These are phyloP conservation scores for Helicoverpa zea DNA, from an alignment of 1,140 invertebrate species.

Conservation along the genomic window DNA sequence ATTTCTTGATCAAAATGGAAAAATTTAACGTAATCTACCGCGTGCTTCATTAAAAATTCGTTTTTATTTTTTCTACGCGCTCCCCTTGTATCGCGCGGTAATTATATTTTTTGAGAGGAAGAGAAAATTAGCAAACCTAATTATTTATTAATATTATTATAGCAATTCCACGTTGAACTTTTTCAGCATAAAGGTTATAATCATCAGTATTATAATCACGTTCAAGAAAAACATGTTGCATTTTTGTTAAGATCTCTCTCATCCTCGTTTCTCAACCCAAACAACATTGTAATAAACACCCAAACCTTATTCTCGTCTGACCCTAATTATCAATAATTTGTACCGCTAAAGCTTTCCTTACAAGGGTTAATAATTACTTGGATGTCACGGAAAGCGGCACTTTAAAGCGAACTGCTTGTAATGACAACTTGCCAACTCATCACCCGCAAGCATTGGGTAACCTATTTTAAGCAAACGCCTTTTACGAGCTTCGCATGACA, in stretches of 20 bases:
- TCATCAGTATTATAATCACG: not conserved
- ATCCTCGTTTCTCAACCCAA: slow-evolving; percentile 2
- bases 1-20: slow-evolving; percentile 31
- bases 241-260: not conserved
- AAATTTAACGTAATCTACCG: not conserved
- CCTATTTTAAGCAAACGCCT: slow-evolving; percentile 33
- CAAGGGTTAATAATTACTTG: slow-evolving; percentile 40
- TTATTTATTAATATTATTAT: slow-evolving; percentile 21
- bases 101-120: slow-evolving; percentile 15
- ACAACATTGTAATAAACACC: slow-evolving; percentile 19
- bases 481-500: slow-evolving; percentile 21
- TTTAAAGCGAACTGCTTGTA: slow-evolving; percentile 15
- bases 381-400: slow-evolving; percentile 18
- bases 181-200: not conserved
- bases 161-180: not conserved
- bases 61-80: slow-evolving; percentile 13
- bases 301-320: slow-evolving; percentile 18
- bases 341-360: slow-evolving; percentile 20
- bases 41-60: slow-evolving; percentile 29
- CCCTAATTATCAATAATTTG: slow-evolving; percentile 43
- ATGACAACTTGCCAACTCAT: slow-evolving; percentile 24
- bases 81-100: slow-evolving; percentile 9
- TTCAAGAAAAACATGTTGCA: not conserved
- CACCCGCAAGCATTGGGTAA: slow-evolving; percentile 3
- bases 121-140: slow-evolving; percentile 7